Base-by-base conservation (phyloP, 2,113 vertebrate species). In the Rhea americana region DNA sequence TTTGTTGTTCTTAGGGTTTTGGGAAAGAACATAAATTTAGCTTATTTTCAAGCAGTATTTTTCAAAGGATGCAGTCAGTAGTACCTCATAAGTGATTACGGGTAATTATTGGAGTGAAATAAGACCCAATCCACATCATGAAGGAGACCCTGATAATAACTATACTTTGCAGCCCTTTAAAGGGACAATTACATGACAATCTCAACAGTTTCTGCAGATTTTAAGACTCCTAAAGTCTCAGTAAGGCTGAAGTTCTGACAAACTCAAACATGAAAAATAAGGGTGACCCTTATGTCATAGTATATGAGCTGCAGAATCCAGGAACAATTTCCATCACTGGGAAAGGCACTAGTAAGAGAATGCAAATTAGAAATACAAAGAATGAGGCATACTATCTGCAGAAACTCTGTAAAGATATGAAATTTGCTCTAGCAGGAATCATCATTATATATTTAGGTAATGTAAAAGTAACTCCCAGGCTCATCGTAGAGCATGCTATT, bases 1-100 rank as follows among this genome's bases (percentile, higher is more conserved):
- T 95, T 82, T 78, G 70, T 20, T 76, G 17, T 53, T 92, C 59
- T 85, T 87, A n/a, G n/a, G n/a, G n/a, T n/a, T n/a, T n/a, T n/a
- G n/a, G n/a, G n/a, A n/a, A n/a, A n/a, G n/a, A n/a, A n/a, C n/a
- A 7, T 37, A 41, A 87, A 50, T 79, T 80, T 85, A 55, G 28
- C 30, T 68, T 79, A 86, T 90, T 93, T 72, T 55, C 74, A 87
- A 47, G 35, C 12, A 79, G 16, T 55, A 41, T 61, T 67, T 81
- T 91, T n/a, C 70, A 55, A 91, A 74, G 12, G 43, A 83, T 58
- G 24, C 35, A 86, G 88, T 74, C 72, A 48, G 58, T 51, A 73
- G 68, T 32, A 67, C 9, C 63, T 21, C 32, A 22, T 58, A 56
- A 21, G 6, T 30, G 32, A 82, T 39, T 20, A 41, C 7, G 67